Percentiles rank a stretch among this genome's conserved stretches.
Conservation (phyloP, 2,797 vertebrate genomes). For the Phrynocephalus forsythii region DNA sequence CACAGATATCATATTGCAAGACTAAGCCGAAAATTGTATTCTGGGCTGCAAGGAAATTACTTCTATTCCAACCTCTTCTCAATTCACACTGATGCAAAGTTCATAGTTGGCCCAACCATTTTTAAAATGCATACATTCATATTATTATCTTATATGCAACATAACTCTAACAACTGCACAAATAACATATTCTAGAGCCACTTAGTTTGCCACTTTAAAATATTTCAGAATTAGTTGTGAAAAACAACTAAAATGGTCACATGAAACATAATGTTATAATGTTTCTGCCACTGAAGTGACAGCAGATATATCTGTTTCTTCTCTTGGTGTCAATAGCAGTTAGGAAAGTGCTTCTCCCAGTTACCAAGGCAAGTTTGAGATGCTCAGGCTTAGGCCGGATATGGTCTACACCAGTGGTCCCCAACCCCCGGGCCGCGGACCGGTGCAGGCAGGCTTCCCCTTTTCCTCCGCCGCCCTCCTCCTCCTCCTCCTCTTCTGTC, state of each 20-base stretch:
- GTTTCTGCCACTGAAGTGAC: not conserved
- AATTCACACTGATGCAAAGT: conserved; percentile 25
- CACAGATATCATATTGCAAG: conserved; percentile 33
- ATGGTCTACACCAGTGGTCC: not conserved
- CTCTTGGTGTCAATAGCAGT: not conserved
- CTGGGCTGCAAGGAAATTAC: conserved; percentile 17
- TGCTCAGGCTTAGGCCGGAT: not conserved
- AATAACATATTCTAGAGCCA: not conserved
- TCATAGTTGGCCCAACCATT: not conserved
- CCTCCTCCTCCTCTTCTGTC: no score
- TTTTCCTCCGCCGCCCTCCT: no score
- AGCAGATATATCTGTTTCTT: not conserved
- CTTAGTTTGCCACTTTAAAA: not conserved
- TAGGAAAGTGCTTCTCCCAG: not conserved
- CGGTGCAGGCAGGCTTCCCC: no score
- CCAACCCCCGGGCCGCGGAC: no score
- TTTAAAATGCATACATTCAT: not conserved
- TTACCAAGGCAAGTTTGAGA: not conserved
- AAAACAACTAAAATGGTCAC: not conserved
- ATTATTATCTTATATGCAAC: not conserved
- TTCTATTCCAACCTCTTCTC: conserved; percentile 10
- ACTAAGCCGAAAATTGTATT: conserved; percentile 32
- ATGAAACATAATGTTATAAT: not conserved
- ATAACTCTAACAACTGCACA: not conserved
- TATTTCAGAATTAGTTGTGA: not conserved